Base-by-base conservation (phyloP, 2,113 vertebrate species). In the Ramphastos sulfuratus region DNA sequence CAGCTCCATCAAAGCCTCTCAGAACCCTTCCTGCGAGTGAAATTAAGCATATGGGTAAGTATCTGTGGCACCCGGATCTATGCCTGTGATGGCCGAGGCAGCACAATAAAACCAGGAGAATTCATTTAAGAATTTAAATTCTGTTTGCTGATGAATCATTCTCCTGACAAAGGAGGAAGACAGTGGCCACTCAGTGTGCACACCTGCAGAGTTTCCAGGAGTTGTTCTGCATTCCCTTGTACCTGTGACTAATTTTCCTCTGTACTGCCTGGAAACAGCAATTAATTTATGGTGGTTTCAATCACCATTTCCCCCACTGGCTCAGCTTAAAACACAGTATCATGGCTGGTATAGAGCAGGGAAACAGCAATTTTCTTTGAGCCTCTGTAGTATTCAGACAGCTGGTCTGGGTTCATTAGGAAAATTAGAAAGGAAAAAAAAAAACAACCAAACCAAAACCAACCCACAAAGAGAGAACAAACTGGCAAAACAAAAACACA, bases 251-350 rank as follows among this genome's bases (percentile, higher is more conserved):
- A 82, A 24, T 82, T 95, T 94, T 86, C 23, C 16, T 88, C 77
- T 73, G 39, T 77, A 65, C 42, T 90, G 42, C 46, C 44, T 95
- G 78, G 87, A 96, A 90, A 71, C 9, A 89, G 54, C 70, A 90
- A 94, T 82, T 95, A 93, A 96, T 95, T 87, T 92, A 54, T 75
- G n/a, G 39, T 92, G 54, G 78, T 96, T 96, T 96, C 56, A 89
- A 46, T 94, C 93, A 65, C 55, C 7, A 64, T 94, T 91, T 78
- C 61, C 54, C 10, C 70, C 92, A 89, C 17, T 90, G 63, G 56
- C 50, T 90, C 39, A 61, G 79, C 85, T 96, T 95, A 92, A 89
- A 94, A 58, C 72, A 81, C 75, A 94, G 46, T 86, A 92, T 61
- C 39, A 67, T 24, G 18, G 28, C 72, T 39, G 92, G 21, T 56